Evolutionary conservation across 2,888 invertebrate genomes (phyloP), one percentile per base, ranked within the genome.

Genomic region (Philhelius pedissequus): DNA sequence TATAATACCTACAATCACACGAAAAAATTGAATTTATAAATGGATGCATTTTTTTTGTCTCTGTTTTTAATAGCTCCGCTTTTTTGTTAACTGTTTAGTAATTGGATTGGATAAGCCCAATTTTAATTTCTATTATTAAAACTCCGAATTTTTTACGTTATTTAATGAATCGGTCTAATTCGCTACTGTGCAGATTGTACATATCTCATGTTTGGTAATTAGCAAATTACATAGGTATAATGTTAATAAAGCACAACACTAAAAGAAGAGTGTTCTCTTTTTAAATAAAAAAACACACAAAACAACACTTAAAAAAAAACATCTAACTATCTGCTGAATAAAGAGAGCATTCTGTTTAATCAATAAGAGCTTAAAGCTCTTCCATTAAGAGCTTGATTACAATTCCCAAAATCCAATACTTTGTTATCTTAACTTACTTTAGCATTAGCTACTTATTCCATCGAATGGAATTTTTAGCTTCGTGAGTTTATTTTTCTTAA

Each of bases 301-400:
- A n/a, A 25, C 13, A 25, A 6, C 2, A 1, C 0, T 25, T 0
- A 9, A 25, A 2, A 7, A 13, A 38, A 38, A 8, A 22, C 38
- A 58, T 9, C 38, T 27, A 1, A 30, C 35, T 4, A 7, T 11
- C 3, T 52, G 69, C 75, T 80, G 80, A 80, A 35, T 40, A 70
- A 80, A 80, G 75, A 80, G 80, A 13, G 3, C 9, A 30, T 9
- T 4, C 1, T 11, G 1, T 11, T 2, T 3, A 32, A 32, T 3
- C 8, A 7, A 3, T n/a, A 20, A n/a, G 3, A 9, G 58, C 58
- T 58, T 38, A 9, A 45, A 40, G 40, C 43, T 60, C 30, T 52
- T 25, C 4, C 15, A 0, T 35, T 22, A 40, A 58, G 30, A 66
- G 78, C 13, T 52, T 25, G 7, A 5, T 15, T 18, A 0, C 3